A percentile compares a stretch with the other conserved stretches of the same genome.
Conservation (phyloP, 2,113 vertebrate species). For the Galemys pyrenaicus region DNA sequence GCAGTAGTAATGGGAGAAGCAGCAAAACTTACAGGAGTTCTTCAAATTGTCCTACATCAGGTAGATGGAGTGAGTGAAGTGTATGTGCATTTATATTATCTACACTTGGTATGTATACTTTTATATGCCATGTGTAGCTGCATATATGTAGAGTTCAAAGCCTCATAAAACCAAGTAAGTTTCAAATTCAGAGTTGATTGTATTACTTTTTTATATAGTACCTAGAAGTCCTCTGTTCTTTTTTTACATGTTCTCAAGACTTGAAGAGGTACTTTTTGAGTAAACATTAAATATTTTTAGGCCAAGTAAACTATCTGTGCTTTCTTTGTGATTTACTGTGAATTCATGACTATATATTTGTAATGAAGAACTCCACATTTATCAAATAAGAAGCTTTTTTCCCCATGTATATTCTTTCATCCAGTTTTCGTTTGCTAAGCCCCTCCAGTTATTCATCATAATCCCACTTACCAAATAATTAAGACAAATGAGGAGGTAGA, state of each 20-base stretch:
- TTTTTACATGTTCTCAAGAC: slow-evolving; percentile 74
- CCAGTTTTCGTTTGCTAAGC: slow-evolving; percentile 85
- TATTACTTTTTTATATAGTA: slow-evolving; percentile 65
- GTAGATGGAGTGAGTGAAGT: slow-evolving; percentile 73
- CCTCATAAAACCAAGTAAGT: slow-evolving; percentile 67
- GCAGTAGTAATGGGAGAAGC: slow-evolving; percentile 81
- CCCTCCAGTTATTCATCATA: slow-evolving; percentile 82
- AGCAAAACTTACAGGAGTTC: slow-evolving; percentile 79
- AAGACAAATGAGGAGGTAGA: slow-evolving; percentile 91
- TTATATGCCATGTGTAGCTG: slow-evolving; percentile 9
- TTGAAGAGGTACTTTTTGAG: slow-evolving; percentile 78
- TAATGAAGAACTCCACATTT: slow-evolving; percentile 86
- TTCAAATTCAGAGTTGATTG: slow-evolving; percentile 72
- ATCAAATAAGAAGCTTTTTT: slow-evolving; percentile 81
- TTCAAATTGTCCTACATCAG: slow-evolving; percentile 75
- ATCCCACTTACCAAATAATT: slow-evolving; percentile 87
- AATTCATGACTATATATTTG: slow-evolving; percentile 71
- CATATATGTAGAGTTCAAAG: slow-evolving; percentile 49
- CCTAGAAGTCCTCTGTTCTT: slow-evolving; percentile 73
- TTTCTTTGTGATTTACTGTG: slow-evolving; percentile 71
- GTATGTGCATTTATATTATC: background rate
- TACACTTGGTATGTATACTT: slow-evolving; percentile 39
- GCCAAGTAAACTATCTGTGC: slow-evolving; percentile 83
- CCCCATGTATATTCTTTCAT: slow-evolving; percentile 78
- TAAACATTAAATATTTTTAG: slow-evolving; percentile 81